Evolutionary conservation across 2,113 vertebrate species (phyloP).

Genomic region (Rynchops niger): DNA sequence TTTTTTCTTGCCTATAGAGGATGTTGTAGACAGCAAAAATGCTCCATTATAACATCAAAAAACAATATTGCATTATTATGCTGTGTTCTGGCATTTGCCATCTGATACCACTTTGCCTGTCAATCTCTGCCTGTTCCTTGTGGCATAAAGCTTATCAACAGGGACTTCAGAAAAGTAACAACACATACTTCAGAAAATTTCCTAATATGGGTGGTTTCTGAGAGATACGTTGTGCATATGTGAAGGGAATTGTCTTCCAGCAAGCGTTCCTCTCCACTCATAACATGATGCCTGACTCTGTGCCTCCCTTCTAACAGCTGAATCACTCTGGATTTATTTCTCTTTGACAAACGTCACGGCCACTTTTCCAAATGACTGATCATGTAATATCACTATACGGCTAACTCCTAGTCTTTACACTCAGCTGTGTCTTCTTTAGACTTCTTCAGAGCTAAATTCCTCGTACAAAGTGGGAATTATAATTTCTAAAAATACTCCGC

Average conservation of each 20-base stretch:
- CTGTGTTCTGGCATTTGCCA: background rate
- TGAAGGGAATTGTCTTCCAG: background rate
- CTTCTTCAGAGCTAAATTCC: background rate
- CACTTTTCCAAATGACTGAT: background rate
- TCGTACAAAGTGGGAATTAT: background rate
- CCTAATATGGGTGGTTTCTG: background rate
- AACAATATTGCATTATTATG: background rate
- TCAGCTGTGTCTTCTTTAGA: background rate
- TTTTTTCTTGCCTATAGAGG: background rate
- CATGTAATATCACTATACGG: background rate
- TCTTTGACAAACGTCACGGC: background rate
- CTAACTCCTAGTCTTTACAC: background rate
- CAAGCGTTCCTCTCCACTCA: background rate
- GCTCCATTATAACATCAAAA: background rate
- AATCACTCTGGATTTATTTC: background rate
- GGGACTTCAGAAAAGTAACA: background rate
- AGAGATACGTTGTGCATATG: background rate
- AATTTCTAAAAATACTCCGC: background rate
- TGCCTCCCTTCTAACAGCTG: background rate
- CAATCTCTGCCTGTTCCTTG: background rate
- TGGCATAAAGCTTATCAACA: background rate
- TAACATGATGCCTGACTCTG: accelerated
- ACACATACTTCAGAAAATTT: background rate
- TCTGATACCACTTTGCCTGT: background rate
- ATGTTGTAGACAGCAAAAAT: background rate